phyloP scores from a whole-genome alignment of 2,888 invertebrate genomes.

The Meiosimyza platycephala region DNA sequence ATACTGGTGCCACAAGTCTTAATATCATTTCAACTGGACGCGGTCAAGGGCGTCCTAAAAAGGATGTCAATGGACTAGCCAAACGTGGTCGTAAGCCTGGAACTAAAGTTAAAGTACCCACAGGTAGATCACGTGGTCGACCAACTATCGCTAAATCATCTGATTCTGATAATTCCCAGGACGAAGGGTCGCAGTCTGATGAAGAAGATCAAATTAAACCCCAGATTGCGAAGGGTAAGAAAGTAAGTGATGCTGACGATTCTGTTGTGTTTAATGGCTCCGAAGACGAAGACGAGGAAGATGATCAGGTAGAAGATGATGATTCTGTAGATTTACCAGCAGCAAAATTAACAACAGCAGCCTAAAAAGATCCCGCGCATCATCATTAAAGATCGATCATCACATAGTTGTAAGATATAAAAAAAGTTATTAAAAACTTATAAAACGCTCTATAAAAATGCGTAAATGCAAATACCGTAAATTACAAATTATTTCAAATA shows the following conservation, averaged over 20 bases:
- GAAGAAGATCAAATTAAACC: slow-evolving; percentile 10
- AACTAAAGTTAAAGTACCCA: slow-evolving; percentile 39
- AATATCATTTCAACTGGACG: slow-evolving; percentile 57
- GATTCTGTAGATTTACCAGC: slow-evolving; percentile 33
- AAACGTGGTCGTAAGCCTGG: slow-evolving; percentile 47
- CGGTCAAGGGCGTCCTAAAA: slow-evolving; percentile 57
- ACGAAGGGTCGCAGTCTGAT: slow-evolving; percentile 36
- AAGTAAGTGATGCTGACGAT: slow-evolving; percentile 16
- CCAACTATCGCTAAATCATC: slow-evolving; percentile 43
- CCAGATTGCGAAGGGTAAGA: slow-evolving; percentile 1
- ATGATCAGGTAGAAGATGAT: slow-evolving; percentile 31
- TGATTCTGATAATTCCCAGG: slow-evolving; percentile 30
- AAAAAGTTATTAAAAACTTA: neutral
- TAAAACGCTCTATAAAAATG: no score
- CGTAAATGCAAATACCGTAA: no score
- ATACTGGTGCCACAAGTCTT: slow-evolving; percentile 53
- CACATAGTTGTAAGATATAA: slow-evolving; percentile 12
- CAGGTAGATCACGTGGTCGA: slow-evolving; percentile 58
- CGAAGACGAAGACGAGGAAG: slow-evolving; percentile 28
- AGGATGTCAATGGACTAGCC: slow-evolving; percentile 41
- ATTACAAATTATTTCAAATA: no score
- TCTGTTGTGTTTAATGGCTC: neutral
- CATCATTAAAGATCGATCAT: neutral
- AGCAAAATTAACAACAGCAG: slow-evolving; percentile 5
- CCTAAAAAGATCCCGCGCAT: neutral